A percentile compares a stretch with the other conserved stretches of the same genome.
Evolutionary conservation across 2,113 vertebrate genomes (phyloP).

Genomic region (Aramus guarauna): DNA sequence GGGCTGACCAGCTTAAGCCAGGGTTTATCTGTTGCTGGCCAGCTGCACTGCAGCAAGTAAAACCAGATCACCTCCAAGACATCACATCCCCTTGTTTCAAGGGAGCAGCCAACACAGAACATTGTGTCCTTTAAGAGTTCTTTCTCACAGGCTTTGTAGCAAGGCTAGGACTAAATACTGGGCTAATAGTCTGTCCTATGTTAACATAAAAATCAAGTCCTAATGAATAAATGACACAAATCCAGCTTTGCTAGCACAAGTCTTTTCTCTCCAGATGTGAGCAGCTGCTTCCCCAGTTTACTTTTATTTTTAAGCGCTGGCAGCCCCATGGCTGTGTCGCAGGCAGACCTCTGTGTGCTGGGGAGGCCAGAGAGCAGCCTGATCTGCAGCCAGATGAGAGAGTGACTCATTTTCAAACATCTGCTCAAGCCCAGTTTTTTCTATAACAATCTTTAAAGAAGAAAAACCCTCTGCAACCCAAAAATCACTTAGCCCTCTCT

Average conservation of each 20-base stretch:
- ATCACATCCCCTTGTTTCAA: not conserved
- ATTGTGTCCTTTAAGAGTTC: not conserved
- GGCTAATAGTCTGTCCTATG: not conserved
- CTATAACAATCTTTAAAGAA: not conserved
- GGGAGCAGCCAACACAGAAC: not conserved
- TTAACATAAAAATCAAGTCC: not conserved
- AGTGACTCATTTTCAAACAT: not conserved
- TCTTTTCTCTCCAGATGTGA: not conserved
- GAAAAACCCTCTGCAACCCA: not conserved
- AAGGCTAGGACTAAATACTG: not conserved
- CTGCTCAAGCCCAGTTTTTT: not conserved
- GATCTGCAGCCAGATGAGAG: not conserved
- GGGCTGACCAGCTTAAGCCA: not conserved
- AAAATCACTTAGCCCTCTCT: not conserved
- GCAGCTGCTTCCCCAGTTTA: slow-evolving; percentile 7
- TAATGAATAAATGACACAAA: not conserved
- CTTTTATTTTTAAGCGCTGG: not conserved
- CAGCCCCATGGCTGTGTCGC: not conserved
- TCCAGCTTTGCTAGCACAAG: not conserved
- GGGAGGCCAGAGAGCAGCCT: not conserved
- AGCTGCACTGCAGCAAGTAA: not conserved
- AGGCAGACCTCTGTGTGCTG: not conserved
- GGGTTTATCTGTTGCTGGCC: not conserved
- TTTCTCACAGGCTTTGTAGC: not conserved
- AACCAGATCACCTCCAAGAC: not conserved